Base-by-base conservation (phyloP, 2,888 invertebrate species). In the Lasioglossum zephyrum region DNA sequence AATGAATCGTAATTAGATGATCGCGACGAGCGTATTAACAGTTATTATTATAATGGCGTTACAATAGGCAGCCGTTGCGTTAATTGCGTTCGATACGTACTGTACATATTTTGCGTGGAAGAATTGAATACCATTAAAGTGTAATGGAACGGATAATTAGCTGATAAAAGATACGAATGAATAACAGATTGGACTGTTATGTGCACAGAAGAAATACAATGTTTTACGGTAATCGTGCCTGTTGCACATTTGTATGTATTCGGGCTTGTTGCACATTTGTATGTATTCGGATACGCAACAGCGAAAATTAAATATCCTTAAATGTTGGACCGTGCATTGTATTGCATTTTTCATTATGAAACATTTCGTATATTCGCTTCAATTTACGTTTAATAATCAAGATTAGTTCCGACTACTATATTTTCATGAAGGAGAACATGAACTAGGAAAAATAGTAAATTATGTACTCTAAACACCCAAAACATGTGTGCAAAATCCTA, bases 41-140 rank as follows among this genome's bases (percentile, higher is more conserved):
- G 86, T 88, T 90, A 91, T 89, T 90, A 91, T 88, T 91, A 91
- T 91, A 90, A 90, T 91, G 88, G 91, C 87, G 79, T 90, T 90
- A 87, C 87, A 85, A 88, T 88, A 89, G 91, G 82, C 81, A 84
- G 87, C 81, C 77, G 81, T 80, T 89, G 86, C 87, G 85, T 88
- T 90, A 88, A 90, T 90, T 82, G 75, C 85, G 86, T 84, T 86
- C 86, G 80, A 77, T 85, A 83, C 73, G 76, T 80, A 63, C 75
- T 77, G 81, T 85, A 79, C 86, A 87, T 57, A 85, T 84, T 79
- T 86, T 75, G 60, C 73, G 83, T 76, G 90, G 88, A 90, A 91
- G 90, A 90, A 90, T 84, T 82, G 82, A 90, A 88, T 88, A 85
- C 86, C 91, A 91, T 91, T 91, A 91, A 87, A 86, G 84, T 89